Base-by-base conservation (phyloP, 2,888 invertebrate genomes). In the Abrostola triplasia region DNA sequence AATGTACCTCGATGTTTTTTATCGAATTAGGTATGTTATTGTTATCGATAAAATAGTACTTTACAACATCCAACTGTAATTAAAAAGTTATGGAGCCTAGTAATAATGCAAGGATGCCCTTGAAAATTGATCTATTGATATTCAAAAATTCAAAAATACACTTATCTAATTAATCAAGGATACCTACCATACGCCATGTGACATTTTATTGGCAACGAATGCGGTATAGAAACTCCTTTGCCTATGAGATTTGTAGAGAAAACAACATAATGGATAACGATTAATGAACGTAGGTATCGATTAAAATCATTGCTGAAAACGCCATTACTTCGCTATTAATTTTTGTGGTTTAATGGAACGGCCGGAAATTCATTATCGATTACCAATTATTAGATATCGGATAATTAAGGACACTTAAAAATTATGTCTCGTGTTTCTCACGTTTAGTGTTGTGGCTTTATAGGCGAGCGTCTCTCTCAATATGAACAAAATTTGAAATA, bases 301-400 rank as follows among this genome's bases (percentile, higher is more conserved):
- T 64, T 60, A 24, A 24, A 77, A 65, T 74, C 69, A 59, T 38
- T 53, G 64, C 47, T 76, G 60, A 79, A 77, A 81, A 74, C 70
- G 11, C 67, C 79, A 78, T 79, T 81, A 77, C 13, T 61, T 36
- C 49, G 24, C n/a, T 47, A 70, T 72, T 76, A 78, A 78, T 79
- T 76, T 65, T 50, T 64, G 51, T 61, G 64, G 67, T 70, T 71
- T 84, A 81, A 82, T 82, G 82, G 80, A 69, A 58, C 58, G 59
- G 36, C 37, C 40, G 71, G 51, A 73, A 81, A 80, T 78, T 76
- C 44, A 61, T 80, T 82, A 76, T 76, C 64, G 60, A 76, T 70
- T 70, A 55, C 58, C 70, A 70, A 74, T 74, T 73, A 76, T 42
- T 52, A 47, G 37, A 48, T 52, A 48, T 36, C 37, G 42, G 51